These are phyloP conservation scores for Parazoanthus darwini DNA, from an alignment of 92 coral and sea anemone genomes.

Conservation along the genomic window DNA sequence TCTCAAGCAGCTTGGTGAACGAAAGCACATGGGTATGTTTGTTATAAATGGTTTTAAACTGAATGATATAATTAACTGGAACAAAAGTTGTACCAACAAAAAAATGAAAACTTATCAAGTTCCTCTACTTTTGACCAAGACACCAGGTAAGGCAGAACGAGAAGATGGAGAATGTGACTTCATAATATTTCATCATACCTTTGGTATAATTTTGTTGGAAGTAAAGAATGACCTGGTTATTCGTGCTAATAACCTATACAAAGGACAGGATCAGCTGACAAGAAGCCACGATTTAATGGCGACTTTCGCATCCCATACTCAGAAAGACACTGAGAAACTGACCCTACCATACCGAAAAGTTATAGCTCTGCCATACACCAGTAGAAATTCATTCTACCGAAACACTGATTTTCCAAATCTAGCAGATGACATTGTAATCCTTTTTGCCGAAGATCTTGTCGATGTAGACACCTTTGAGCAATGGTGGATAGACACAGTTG, in stretches of 20 bases:
- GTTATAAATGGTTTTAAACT: slow-evolving; percentile 51
- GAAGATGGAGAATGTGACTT: slow-evolving; percentile 43
- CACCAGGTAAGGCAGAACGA: background rate
- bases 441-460: slow-evolving; percentile 46
- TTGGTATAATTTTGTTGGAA: slow-evolving; percentile 51
- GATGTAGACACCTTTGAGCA: slow-evolving; percentile 23
- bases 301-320: background rate
- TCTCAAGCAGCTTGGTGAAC: slow-evolving; percentile 37
- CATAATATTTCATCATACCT: slow-evolving; percentile 45
- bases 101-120: background rate
- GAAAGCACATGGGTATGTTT: slow-evolving; percentile 50
- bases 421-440: slow-evolving; percentile 10
- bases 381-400: slow-evolving; percentile 5
- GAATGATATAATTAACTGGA: slow-evolving; percentile 38
- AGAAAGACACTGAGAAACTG: background rate
- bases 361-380: slow-evolving; percentile 53
- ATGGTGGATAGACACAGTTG: slow-evolving; percentile 51
- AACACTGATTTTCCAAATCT: background rate
- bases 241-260: background rate
- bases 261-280: background rate
- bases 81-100: background rate
- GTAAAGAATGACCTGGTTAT: slow-evolving; percentile 43
- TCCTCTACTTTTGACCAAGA: slow-evolving; percentile 8
- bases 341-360: slow-evolving; percentile 23
- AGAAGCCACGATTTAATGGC: background rate